Evolutionary conservation across 1,140 invertebrate species (phyloP).

Genomic region (Caenorhabditis inopinata): DNA sequence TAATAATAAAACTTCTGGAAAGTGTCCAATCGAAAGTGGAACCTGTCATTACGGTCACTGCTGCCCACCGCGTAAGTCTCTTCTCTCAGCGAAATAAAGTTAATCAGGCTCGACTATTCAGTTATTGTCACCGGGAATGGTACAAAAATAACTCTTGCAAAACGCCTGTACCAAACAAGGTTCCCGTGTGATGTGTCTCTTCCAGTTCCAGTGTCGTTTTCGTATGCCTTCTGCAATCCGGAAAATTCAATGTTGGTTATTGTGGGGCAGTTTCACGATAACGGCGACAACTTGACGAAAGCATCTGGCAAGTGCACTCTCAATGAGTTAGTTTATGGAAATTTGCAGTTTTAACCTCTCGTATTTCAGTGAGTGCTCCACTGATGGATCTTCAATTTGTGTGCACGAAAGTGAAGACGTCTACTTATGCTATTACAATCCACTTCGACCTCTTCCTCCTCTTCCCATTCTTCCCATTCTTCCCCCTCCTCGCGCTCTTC

Average conservation of each 20-base stretch:
- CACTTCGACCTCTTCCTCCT: background rate
- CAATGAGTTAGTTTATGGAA: background rate
- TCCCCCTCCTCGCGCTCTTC: too few species aligned
- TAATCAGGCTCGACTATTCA: background rate
- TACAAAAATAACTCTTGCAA: background rate
- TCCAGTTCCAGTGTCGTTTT: background rate
- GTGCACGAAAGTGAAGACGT: background rate
- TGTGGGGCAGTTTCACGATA: background rate
- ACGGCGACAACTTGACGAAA: background rate
- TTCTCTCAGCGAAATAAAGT: background rate
- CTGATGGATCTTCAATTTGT: background rate
- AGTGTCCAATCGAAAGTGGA: background rate
- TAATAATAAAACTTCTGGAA: background rate
- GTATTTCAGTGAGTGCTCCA: background rate
- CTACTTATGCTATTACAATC: slow-evolving; percentile 7
- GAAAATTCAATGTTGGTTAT: background rate
- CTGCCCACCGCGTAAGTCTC: background rate
- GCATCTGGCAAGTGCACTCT: background rate
- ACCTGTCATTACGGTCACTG: background rate
- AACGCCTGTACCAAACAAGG: background rate
- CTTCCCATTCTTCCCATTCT: too few species aligned
- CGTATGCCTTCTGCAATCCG: background rate
- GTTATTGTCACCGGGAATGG: background rate
- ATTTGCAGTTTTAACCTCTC: background rate
- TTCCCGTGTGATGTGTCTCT: background rate